A percentile compares a stretch with the other conserved stretches of the same genome.
phyloP scores from a whole-genome alignment of 2,888 invertebrate species.

The Tetranychus piercei region DNA sequence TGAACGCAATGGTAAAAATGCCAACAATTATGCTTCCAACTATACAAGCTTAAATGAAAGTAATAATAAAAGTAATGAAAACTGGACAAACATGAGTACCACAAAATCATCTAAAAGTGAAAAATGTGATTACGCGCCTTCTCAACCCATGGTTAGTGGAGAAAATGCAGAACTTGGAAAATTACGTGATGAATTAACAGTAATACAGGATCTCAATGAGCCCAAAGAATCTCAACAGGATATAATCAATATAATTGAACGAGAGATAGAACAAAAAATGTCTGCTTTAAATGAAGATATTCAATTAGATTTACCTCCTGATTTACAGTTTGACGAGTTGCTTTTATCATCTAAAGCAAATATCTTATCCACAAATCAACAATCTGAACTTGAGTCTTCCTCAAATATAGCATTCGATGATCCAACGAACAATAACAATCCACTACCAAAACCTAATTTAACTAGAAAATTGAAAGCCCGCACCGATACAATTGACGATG shows the following conservation, averaged over 20 bases:
- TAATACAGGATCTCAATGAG: constrained; percentile 11
- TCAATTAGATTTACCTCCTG: not conserved
- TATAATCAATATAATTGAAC: constrained; percentile 14
- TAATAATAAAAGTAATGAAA: not conserved
- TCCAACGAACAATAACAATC: not conserved
- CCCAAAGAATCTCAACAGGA: constrained; percentile 17
- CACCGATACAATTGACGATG: constrained; percentile 18
- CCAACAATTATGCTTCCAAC: constrained; percentile 3
- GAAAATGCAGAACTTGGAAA: not conserved
- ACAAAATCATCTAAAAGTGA: not conserved
- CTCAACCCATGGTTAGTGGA: not conserved
- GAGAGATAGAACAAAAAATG: constrained; percentile 6
- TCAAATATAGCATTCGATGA: not conserved
- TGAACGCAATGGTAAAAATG: constrained; percentile 18
- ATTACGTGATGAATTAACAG: constrained; percentile 14
- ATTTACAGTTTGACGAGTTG: not conserved
- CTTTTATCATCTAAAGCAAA: too few species aligned
- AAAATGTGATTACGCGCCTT: not conserved
- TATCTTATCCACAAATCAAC: too few species aligned
- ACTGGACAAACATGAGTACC: not conserved
- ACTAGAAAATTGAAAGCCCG: constrained; percentile 16
- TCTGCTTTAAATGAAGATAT: not conserved
- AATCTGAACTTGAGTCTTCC: not conserved
- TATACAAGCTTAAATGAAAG: too few species aligned
- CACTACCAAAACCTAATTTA: not conserved